Evolutionary conservation across 2,113 vertebrate species (phyloP), one percentile per base, ranked within the genome.

Genomic region (Sterrhoptilus dennistouni): DNA sequence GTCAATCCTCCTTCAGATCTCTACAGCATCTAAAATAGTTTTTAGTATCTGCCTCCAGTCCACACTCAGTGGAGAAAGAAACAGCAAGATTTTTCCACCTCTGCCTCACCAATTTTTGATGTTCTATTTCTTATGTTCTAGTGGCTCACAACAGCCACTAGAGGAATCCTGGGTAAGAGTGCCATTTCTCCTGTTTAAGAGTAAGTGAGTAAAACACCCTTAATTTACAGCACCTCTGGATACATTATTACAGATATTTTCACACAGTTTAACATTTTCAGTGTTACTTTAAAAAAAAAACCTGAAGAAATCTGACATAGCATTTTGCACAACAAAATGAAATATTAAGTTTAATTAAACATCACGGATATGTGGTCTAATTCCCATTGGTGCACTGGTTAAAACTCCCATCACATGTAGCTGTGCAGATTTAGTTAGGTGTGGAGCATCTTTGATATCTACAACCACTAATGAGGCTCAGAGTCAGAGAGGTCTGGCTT

Each of bases 171-270:
- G 13, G 8, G 20, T 79, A 40, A 61, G 82, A 60, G 11, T 57
- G 24, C 7, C 38, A 33, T 72, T 93, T 83, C 49, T 59, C 18
- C n/a, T 59, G 38, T 61, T 81, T 56, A 78, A 69, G 10, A 70
- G 33, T 0, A 44, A 20, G 25, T 40, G 14, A 77, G 10, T 10
- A 18, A 61, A 71, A 77, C 1, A 0, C 0, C 9, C 42, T 71
- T 64, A 17, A 35, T 35, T 6, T 63, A 23, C 45, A 71, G 28
- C 14, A 69, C 31, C 14, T 85, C 56, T 66, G 25, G 22, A 49
- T 47, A 56, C 11, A 29, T 16, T 33, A 33, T 36, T 70, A 49
- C 31, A 69, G 42, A 13, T 31, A 78, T 74, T 54, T 89, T 36
- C 24, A n/a, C 3, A 9, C 12, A 60, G 45, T 68, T 90, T 61